Base-by-base conservation (phyloP, 2,888 invertebrate genomes). In the Drosophila pegasa region DNA sequence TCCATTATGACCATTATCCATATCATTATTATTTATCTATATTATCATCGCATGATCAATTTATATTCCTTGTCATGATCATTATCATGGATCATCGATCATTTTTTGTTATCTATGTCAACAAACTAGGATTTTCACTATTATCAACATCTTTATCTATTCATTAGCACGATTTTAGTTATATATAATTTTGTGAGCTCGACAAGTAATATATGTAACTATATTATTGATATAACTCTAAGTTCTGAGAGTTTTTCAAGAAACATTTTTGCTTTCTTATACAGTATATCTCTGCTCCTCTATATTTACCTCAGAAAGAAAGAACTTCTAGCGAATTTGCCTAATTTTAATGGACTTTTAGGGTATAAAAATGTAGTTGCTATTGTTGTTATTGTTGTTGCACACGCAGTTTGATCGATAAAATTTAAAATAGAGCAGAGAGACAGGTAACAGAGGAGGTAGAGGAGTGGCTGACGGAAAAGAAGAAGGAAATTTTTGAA, bases 401-500 rank as follows among this genome's bases (percentile, higher is more conserved):
- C 66, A 41, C 58, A 75, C 74, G 77, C 73, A 80, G 81, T 82
- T 82, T 82, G 81, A 87, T 82, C 81, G 71, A 82, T 82, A 87
- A 68, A 84, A 63, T 77, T 87, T 77, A 83, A 82, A 82, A 72
- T 87, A 75, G 75, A 70, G 60, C 76, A 74, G 40, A 41, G 35
- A 14, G 31, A 25, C 8, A 10, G 38, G 40, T 9, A 5, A 58
- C 16, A 50, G 41, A 18, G 16, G 20, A 35, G 40, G 8, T 2
- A 51, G 10, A 6, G 27, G 18, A 35, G 35, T 2, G 20, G 5
- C 5, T 9, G 14, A 2, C 2, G 31, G 1, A n/a, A 10, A 12
- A 14, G 20, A 10, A n/a, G 10, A 27, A 22, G 29, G 31, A 25
- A 10, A 27, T 25, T 1, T 29, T 14, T 25, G 25, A n/a, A n/a